Evolutionary conservation across 2,113 vertebrate species (phyloP).

Genomic region (Oreochromis tanganicae): DNA sequence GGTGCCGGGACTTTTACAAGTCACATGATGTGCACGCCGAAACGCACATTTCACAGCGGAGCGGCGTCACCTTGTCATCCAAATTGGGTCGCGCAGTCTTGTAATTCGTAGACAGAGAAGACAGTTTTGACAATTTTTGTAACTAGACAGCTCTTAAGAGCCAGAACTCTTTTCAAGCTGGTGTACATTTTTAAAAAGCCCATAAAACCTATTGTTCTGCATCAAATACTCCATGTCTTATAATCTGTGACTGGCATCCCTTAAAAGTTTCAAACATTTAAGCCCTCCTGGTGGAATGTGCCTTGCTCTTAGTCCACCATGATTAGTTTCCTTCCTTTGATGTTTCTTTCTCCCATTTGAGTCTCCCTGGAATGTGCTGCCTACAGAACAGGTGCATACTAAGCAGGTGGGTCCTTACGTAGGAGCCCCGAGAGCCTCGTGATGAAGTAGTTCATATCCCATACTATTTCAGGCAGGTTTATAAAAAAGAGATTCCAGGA

Average conservation of each 20-base stretch:
- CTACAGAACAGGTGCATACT: constrained; percentile 45
- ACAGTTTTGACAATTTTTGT: constrained; percentile 22
- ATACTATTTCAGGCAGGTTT: background rate
- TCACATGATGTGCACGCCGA: background rate
- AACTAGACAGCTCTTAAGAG: constrained; percentile 5
- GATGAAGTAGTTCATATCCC: background rate
- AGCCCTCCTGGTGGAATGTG: background rate
- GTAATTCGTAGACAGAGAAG: background rate
- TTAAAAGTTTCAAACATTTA: constrained; percentile 11
- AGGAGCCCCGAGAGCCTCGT: constrained; percentile 9
- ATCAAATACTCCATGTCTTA: background rate
- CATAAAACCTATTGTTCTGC: constrained; percentile 6
- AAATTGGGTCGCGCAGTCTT: constrained; percentile 31
- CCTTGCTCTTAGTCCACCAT: constrained; percentile 20
- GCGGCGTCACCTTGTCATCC: constrained; percentile 20
- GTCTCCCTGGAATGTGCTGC: constrained; percentile 31
- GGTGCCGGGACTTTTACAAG: background rate
- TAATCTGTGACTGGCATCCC: background rate
- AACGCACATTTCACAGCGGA: background rate
- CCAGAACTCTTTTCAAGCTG: background rate
- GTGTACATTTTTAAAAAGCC: background rate
- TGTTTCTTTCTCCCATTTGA: constrained; percentile 8
- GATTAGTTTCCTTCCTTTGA: constrained; percentile 54
- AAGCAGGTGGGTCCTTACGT: constrained; percentile 46
- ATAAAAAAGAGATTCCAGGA: background rate